phyloP scores from a whole-genome alignment of 2,113 vertebrate genomes.

The Hyperoodon ampullatus region DNA sequence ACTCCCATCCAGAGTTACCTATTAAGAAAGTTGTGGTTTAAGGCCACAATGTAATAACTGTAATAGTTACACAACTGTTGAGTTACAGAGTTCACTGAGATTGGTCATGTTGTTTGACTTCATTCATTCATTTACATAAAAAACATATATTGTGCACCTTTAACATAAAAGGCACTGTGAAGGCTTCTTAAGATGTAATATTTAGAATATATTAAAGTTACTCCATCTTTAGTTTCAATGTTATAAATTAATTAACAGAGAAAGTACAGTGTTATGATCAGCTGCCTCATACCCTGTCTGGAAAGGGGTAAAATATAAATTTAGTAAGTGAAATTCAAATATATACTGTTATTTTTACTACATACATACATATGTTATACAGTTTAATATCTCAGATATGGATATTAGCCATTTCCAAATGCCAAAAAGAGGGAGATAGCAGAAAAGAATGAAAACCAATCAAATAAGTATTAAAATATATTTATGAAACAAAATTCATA shows the following conservation, averaged over 20 bases:
- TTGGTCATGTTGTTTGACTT: neutral
- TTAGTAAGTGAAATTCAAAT: neutral
- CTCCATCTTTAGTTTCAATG: neutral
- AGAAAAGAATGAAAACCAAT: neutral
- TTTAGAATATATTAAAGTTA: neutral
- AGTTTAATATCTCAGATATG: neutral
- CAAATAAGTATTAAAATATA: neutral
- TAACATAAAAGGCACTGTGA: neutral
- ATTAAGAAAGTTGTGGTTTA: neutral
- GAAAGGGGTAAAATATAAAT: neutral
- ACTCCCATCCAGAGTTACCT: neutral
- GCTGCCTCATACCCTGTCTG: neutral
- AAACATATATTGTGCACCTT: neutral
- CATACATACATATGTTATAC: neutral
- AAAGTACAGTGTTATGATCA: neutral
- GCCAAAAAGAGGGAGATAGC: neutral
- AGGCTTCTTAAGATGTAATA: neutral
- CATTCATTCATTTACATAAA: slow-evolving; percentile 10
- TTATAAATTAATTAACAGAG: neutral
- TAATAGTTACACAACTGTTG: neutral
- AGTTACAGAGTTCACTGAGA: neutral
- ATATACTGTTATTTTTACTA: neutral
- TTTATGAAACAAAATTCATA: neutral
- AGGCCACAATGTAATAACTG: neutral
- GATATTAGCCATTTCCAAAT: neutral